Evolutionary conservation across 1,140 invertebrate species (phyloP).

Genomic region (Drosophila auraria): DNA sequence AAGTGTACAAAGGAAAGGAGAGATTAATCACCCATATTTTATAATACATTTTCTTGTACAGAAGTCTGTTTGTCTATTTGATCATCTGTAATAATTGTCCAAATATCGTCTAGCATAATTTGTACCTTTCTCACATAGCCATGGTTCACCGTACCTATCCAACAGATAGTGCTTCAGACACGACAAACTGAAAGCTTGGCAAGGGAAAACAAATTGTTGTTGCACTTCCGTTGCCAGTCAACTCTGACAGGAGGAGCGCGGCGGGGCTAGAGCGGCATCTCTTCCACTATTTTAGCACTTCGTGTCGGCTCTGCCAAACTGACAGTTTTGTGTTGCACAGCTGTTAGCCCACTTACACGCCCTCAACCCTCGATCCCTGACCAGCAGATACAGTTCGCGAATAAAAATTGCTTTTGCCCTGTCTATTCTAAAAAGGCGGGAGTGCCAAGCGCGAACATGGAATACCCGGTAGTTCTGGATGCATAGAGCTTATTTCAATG

Average conservation of each 20-base stretch:
- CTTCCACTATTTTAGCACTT: slow-evolving; percentile 53
- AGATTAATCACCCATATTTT: not conserved
- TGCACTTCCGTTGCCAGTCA: slow-evolving; percentile 61
- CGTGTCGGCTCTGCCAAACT: slow-evolving; percentile 46
- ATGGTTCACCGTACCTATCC: slow-evolving; percentile 26
- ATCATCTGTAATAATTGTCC: too few relatives aligned
- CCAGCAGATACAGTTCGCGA: slow-evolving; percentile 44
- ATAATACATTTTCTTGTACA: too few relatives aligned
- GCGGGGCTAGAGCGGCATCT: slow-evolving; percentile 37
- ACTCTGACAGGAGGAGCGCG: slow-evolving; percentile 49
- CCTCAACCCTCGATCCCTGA: slow-evolving; percentile 10
- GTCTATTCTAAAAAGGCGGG: slow-evolving; percentile 36
- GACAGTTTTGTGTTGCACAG: slow-evolving; percentile 76
- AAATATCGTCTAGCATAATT: too few relatives aligned
- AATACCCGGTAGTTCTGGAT: not conserved
- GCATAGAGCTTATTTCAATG: not conserved
- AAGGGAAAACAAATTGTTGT: slow-evolving; percentile 65
- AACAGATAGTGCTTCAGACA: slow-evolving; percentile 36
- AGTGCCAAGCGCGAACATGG: not conserved
- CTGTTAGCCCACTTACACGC: slow-evolving; percentile 33
- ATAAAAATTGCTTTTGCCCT: slow-evolving; percentile 51
- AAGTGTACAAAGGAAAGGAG: not conserved
- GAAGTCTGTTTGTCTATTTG: too few relatives aligned
- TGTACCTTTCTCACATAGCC: not conserved
- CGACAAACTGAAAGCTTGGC: slow-evolving; percentile 44